Conservation (phyloP, 2,113 vertebrate species). For the Pao palembangensis region DNA sequence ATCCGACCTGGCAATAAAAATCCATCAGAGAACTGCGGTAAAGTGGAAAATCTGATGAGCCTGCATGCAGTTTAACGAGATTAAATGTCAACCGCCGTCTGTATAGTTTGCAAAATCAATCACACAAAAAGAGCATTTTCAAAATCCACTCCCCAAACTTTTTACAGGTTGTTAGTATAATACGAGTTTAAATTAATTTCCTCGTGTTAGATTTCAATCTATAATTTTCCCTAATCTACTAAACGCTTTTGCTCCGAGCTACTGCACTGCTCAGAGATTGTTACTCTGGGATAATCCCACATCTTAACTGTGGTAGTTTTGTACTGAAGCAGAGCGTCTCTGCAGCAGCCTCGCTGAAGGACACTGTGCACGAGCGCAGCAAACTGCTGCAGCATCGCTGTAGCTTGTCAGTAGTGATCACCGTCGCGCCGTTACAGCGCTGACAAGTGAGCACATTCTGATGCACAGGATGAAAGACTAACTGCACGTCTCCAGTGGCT, state of each 20-base stretch:
- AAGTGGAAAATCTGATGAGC: not conserved
- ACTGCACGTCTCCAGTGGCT: slow-evolving; percentile 54
- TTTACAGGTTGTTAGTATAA: too few species aligned
- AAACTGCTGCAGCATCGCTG: slow-evolving; percentile 57
- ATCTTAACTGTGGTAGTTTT: slow-evolving; percentile 28
- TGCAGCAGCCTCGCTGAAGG: slow-evolving; percentile 32
- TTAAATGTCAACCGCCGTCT: not conserved
- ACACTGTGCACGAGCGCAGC: slow-evolving; percentile 44
- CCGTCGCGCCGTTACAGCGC: slow-evolving; percentile 36
- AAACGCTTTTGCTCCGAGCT: too few species aligned
- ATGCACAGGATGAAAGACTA: slow-evolving; percentile 50
- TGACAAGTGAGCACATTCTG: slow-evolving; percentile 61
- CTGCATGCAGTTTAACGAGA: not conserved
- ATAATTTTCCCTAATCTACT: slow-evolving; percentile 24
- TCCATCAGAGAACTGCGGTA: not conserved
- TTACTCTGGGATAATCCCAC: slow-evolving; percentile 45
- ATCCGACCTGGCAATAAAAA: not conserved
- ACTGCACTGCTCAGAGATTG: slow-evolving; percentile 12
- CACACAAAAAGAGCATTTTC: too few species aligned
- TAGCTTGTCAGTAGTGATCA: slow-evolving; percentile 67
- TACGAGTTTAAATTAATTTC: too few species aligned
- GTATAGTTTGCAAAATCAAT: not conserved
- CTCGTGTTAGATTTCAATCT: too few species aligned
- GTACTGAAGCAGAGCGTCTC: slow-evolving; percentile 24
- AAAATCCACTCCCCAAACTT: too few species aligned